Evolutionary conservation across 1,140 invertebrate species (phyloP), one percentile per base, ranked within the genome.

Genomic region (Condylostylus longicornis): DNA sequence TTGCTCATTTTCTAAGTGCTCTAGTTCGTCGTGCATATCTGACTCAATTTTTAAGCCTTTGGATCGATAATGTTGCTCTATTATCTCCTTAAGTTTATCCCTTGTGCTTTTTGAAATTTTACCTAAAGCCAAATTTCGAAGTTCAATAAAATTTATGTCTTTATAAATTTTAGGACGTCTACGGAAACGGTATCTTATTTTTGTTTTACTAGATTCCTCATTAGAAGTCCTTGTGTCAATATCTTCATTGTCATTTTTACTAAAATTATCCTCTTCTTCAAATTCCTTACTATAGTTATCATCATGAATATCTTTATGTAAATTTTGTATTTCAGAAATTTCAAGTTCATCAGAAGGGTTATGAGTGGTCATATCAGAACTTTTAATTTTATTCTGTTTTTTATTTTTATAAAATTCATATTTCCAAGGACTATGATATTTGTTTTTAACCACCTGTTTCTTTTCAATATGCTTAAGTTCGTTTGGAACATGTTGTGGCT

Each of bases 41-140:
- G 47, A 51, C 46, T 58, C 55, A 19, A 58, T 55, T 13, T 48
- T 43, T 22, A 44, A 41, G n/a, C 54, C 49, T 36, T 58, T 59
- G 4, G 48, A 41, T 6, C 49, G 50, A 29, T 53, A 60, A 45
- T 59, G 54, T 32, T 57, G 49, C 42, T 59, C 56, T 13, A 50
- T 55, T 18, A 52, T 50, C 27, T 49, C 39, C 15, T 47, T 45
- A 20, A 59, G 43, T 44, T 55, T 58, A 4, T 45, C 36, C 45
- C 48, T 53, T 10, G 43, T 50, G 5, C 47, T 54, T 17, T 45
- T 45, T 2, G 54, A 51, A 5, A 46, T 38, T 17, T 56, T 53
- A 6, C 49, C 46, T 5, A 52, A 19, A 0, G 49, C 53, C 21
- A 54, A 44, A 38, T 58, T 59, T 0, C 43, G 43, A n/a, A 58